Evolutionary conservation across 35 echinoderm and acorn worm genomes (phyloP), one percentile per base, ranked within the genome.

Genomic region (Patiria miniata): DNA sequence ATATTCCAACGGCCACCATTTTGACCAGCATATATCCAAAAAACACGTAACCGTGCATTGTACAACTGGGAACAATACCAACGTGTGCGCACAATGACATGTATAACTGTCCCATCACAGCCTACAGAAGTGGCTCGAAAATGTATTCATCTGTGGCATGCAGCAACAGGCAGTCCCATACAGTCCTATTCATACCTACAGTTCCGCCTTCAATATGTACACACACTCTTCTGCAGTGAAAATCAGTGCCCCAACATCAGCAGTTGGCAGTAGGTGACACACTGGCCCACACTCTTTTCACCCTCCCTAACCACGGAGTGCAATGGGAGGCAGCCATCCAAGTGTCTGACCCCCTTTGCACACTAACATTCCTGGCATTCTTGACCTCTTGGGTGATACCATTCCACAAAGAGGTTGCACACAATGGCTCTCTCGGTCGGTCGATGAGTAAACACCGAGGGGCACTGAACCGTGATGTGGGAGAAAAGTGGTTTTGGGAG

Each of bases 301-400:
- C 21, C 65, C 21, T 73, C 65, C 65, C 65, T 73, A 73, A 73
- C 29, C 65, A 32, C 19, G 14, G 65, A 73, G 8, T 73, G 65
- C 34, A 30, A 34, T 73, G 65, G 16, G 34, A 3, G 65, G 21
- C 65, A 73, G 26, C 65, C 42, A 47, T 47, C 42, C 42, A 47
- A 47, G 4, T 47, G 42, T 12, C 26, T 73, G 65, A 73, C 26
- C 65, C 65, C 65, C 34, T 12, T 12, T 73, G 65, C 9, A 73
- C 65, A 73, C 65, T 30, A 73, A 36, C 65, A 73, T 73, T 73
- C 65, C 65, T 73, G 29, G 65, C 65, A 73, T 73, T 73, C 65
- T 73, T 73, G 65, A 73, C 65, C 65, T 73, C 29, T 73, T 73
- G 65, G 65, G 65, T 73, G 65, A 73, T 73, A 73, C 65, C 65